Base-by-base conservation (phyloP, 2,797 vertebrate genomes). In the Spea hammondii region DNA sequence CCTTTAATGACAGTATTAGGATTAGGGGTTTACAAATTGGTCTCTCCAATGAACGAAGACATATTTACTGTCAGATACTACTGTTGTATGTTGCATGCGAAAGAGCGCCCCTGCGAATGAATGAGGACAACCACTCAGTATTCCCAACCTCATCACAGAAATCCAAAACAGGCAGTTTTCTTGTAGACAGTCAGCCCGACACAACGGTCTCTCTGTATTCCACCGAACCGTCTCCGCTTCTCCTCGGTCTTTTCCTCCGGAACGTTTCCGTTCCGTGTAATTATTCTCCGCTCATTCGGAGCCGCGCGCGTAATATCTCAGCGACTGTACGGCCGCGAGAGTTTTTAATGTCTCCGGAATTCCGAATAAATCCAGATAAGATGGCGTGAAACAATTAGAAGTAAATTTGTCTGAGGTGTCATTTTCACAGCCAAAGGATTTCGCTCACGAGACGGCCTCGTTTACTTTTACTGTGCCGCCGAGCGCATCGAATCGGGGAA, bases 381-480 rank as follows among this genome's bases (percentile, higher is more conserved):
- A 60, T 4, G n/a, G 2, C 12, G 14, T 5, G n/a, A 84, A 48
- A 71, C 6, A 77, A 72, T 80, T 0, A 79, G 47, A 53, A 65
- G 73, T 55, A 47, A 13, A 59, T 66, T 8, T 53, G 0, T 45
- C 47, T 9, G 1, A 5, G n/a, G 1, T 76, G 53, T 62, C 6
- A 5, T 4, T 14, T 4, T 78, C 50, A 8, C 50, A 57, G 32
- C 45, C n/a, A 4, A 9, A 49, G 72, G 14, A 3, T 14, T 46
- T 60, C 1, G 1, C 17, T 57, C 14, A 48, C 65, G 50, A 55
- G 4, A 54, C 5, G 11, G 48, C 69, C 73, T 77, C 53, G 9
- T 55, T 79, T 82, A 9, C 70, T 79, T 82, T 77, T 55, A 5
- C 1, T 64, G 51, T 74, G 81, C 72, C 64, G n/a, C 10, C 75